Percentiles rank a stretch among this genome's conserved stretches.
phyloP scores from a whole-genome alignment of 2,797 vertebrate species.

The Cynopterus sphinx region DNA sequence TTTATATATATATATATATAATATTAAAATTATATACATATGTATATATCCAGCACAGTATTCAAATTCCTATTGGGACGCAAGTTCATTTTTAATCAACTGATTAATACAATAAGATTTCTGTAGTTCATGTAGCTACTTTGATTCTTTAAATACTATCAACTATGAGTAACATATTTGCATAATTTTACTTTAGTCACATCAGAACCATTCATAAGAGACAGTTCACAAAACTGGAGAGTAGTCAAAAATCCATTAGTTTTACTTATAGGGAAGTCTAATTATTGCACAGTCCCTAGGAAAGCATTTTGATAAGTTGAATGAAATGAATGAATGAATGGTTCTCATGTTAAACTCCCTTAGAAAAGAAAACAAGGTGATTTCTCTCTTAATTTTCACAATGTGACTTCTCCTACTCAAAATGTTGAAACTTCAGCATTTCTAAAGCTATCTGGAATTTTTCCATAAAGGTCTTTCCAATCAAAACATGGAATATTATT shows the following conservation, averaged over 20 bases:
- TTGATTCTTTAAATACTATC: conserved; percentile 32
- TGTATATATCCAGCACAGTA: not conserved
- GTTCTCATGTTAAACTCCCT: not conserved
- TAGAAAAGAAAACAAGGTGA: conserved; percentile 3
- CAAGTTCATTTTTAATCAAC: not conserved
- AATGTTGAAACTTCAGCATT: not conserved
- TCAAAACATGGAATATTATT: not conserved
- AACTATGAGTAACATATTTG: not conserved
- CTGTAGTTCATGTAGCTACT: not conserved
- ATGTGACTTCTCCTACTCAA: not conserved
- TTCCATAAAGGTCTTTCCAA: not conserved
- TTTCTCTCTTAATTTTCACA: conserved; percentile 5
- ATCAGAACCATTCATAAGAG: conserved; percentile 1
- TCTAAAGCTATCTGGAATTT: not conserved
- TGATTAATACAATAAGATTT: conserved; percentile 13
- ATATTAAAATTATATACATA: not conserved
- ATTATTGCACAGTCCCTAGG: not conserved
- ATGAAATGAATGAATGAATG: not conserved
- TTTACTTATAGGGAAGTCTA: conserved; percentile 30
- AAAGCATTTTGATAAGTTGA: conserved; percentile 21
- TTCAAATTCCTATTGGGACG: not conserved
- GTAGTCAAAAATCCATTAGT: conserved; percentile 28
- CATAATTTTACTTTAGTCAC: not conserved
- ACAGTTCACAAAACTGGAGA: conserved; percentile 5
- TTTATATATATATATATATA: not conserved